Evolutionary conservation across 1,140 invertebrate genomes (phyloP), one percentile per base, ranked within the genome.

Genomic region (Diachasmimorpha longicaudata): DNA sequence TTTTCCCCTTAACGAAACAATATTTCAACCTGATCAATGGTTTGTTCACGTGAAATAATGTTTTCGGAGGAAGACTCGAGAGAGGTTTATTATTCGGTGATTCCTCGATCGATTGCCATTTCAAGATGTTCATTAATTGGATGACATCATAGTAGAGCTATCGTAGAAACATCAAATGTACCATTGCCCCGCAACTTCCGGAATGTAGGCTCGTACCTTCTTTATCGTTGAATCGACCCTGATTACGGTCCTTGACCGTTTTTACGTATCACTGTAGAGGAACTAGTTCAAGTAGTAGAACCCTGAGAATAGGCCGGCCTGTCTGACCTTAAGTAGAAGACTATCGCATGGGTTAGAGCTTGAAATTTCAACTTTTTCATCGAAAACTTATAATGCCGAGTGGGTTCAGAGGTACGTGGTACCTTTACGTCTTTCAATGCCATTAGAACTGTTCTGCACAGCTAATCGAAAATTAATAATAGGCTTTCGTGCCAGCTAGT

Each of bases 211-310:
- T 37, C 46, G 16, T 55, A 37, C 37, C 69, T 55, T 70, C 66
- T 75, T 75, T 48, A 75, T 75, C 44, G 42, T 39, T 70, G 39
- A 69, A 75, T 75, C 67, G 46, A 68, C 73, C 19, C 14, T 70
- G 73, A 69, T 75, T 75, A 39, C 52, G 72, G 72, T 75, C 73
- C 73, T 75, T 75, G 73, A 75, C 73, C 73, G 66, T 70, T 69
- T 55, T 19, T 16, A 10, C 13, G 46, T 69, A 63, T 36, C 21
- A 48, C 14, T 31, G 8, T 42, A 1, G 6, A 19, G 19, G 66
- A 75, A 66, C 63, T 75, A 55, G 72, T 67, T 67, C 72, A 74
- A 68, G 73, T 75, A 69, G 73, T 75, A 69, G 14, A 75, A 69
- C 23, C 44, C 66, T 58, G 31, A 55, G 73, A 36, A 31, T 70